Conservation (phyloP, 2,888 invertebrate species). For the Theristus sp. region DNA sequence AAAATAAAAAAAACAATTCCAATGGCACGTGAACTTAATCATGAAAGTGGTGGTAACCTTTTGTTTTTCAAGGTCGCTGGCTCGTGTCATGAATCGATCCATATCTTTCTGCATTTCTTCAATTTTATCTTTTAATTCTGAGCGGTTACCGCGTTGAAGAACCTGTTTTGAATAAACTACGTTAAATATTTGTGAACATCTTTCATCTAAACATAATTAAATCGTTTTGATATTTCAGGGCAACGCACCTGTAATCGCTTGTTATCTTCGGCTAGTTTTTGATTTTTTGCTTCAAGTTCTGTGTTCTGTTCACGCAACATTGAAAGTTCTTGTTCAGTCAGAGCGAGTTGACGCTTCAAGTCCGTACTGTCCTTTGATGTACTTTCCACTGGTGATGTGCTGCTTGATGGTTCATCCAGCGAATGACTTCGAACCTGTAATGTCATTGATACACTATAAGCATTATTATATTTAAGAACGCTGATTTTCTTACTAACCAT, state of each 20-base stretch:
- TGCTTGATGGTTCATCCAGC: not conserved
- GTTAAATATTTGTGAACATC: too few species aligned
- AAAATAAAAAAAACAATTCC: too few species aligned
- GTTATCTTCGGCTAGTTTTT: slow-evolving; percentile 35
- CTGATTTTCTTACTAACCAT: too few species aligned
- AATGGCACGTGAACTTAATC: too few species aligned
- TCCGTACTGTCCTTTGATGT: slow-evolving; percentile 33
- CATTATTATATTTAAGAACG: too few species aligned
- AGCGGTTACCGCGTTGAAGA: slow-evolving; percentile 44
- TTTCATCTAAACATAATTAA: too few species aligned
- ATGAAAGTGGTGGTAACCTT: too few species aligned
- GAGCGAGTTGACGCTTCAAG: slow-evolving; percentile 51
- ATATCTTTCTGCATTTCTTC: slow-evolving; percentile 11
- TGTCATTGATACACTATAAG: too few species aligned
- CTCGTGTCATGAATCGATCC: slow-evolving; percentile 7
- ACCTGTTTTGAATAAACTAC: slow-evolving; percentile 31
- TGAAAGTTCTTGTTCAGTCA: slow-evolving; percentile 55
- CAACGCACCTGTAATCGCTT: slow-evolving; percentile 12
- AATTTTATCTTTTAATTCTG: slow-evolving; percentile 11
- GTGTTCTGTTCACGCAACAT: slow-evolving; percentile 44
- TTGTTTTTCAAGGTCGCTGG: slow-evolving; percentile 9
- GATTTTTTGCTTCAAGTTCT: slow-evolving; percentile 51
- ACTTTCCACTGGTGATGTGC: not conserved
- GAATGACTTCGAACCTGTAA: slow-evolving; percentile 11
- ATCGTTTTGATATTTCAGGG: too few species aligned